Evolutionary conservation across 1,140 invertebrate genomes (phyloP).

Genomic region (Coenobita brevimanus): DNA sequence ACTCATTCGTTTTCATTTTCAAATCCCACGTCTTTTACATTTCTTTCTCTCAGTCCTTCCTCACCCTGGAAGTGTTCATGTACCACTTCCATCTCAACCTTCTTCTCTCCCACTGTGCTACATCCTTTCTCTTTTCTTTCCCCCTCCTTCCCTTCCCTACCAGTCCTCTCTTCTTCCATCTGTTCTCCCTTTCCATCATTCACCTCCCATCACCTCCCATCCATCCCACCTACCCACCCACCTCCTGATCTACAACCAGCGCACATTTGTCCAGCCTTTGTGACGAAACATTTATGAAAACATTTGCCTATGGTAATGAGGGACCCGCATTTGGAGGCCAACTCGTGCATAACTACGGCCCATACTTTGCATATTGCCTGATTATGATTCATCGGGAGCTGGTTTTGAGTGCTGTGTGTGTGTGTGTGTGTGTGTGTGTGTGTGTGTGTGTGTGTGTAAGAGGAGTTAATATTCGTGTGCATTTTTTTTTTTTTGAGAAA

Average conservation of each 20-base stretch:
- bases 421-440: slow-evolving; percentile 26
- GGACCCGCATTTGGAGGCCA: slow-evolving; percentile 3
- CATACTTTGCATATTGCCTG: slow-evolving; percentile 34
- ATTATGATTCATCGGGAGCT: slow-evolving; percentile 3
- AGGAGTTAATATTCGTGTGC: background rate
- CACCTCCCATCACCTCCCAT: slow-evolving; percentile 5
- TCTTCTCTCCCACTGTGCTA: too few species aligned
- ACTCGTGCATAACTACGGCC: slow-evolving; percentile 34
- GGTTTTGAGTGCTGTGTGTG: background rate
- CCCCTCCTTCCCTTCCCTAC: background rate
- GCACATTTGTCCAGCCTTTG: background rate
- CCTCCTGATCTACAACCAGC: too few species aligned
- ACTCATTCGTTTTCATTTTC: too few species aligned
- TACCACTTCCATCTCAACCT: too few species aligned
- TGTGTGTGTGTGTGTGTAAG: slow-evolving; percentile 2
- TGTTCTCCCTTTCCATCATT: slow-evolving; percentile 26
- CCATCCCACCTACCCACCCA: background rate
- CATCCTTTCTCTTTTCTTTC: too few species aligned
- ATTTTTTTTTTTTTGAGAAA: too few species aligned
- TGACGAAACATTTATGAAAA: slow-evolving; percentile 37
- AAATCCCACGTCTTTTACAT: too few species aligned
- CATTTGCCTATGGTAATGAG: slow-evolving; percentile 47
- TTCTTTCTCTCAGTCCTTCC: too few species aligned
- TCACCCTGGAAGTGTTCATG: too few species aligned
- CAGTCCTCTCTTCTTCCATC: background rate